Percentiles rank a stretch among this genome's conserved stretches.
phyloP scores from a whole-genome alignment of 2,113 vertebrate genomes.

The Megaceryle maxima region DNA sequence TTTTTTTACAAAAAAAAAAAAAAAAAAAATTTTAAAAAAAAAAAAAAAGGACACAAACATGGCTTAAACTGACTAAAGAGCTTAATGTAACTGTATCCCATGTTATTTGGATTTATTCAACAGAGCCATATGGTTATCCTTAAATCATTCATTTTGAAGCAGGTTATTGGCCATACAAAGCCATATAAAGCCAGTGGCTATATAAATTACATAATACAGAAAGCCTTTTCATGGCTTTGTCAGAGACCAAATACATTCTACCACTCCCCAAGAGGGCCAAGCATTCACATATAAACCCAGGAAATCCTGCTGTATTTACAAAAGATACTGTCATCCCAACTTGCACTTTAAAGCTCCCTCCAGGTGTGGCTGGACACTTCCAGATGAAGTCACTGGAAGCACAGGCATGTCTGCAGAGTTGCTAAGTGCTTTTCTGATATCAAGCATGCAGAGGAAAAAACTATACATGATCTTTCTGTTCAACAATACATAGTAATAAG shows the following conservation, averaged over 20 bases:
- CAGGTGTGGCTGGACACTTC: not conserved
- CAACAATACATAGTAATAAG: not conserved
- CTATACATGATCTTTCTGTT: not conserved
- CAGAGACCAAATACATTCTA: not conserved
- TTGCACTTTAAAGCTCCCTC: not conserved
- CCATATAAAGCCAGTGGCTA: not conserved
- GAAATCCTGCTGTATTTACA: conserved; percentile 38
- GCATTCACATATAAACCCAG: conserved; percentile 32
- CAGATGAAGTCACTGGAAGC: conserved; percentile 2
- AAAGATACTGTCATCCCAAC: not conserved
- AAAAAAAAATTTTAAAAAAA: too few species aligned
- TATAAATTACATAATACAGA: not conserved
- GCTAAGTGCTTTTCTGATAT: not conserved
- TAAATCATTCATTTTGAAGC: not conserved
- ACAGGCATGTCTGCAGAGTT: not conserved
- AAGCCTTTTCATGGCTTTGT: not conserved
- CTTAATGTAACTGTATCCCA: not conserved
- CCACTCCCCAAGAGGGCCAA: not conserved
- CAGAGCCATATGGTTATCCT: not conserved
- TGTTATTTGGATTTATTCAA: not conserved
- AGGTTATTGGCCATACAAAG: not conserved
- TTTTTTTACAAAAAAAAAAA: not conserved
- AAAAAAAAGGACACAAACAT: not conserved
- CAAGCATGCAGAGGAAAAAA: not conserved
- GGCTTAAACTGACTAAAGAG: not conserved